A percentile compares a stretch with the other conserved stretches of the same genome.
Conservation (phyloP, 2,888 invertebrate genomes). For the Oasisia sp. region DNA sequence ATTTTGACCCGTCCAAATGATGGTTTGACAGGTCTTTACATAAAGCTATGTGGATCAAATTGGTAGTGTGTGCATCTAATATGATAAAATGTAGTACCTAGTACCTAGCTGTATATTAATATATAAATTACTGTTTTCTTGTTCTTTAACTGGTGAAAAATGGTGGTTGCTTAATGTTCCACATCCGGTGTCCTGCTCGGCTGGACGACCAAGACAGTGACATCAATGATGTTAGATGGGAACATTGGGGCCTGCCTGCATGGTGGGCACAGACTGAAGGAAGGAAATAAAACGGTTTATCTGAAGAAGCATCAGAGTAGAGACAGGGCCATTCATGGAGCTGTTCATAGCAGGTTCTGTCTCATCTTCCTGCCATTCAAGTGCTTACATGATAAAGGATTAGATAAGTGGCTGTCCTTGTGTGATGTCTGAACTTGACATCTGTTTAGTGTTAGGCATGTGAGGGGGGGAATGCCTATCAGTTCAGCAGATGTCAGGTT, state of each 20-base stretch:
- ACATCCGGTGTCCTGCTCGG: background rate
- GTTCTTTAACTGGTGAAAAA: background rate
- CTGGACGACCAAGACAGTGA: background rate
- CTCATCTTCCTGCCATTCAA: background rate
- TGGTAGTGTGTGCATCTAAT: too few relatives aligned
- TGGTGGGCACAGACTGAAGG: background rate
- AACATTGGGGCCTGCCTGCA: background rate
- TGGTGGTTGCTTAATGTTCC: background rate
- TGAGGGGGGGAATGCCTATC: background rate
- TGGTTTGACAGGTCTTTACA: too few relatives aligned
- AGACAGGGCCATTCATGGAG: background rate
- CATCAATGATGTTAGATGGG: background rate
- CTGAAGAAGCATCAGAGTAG: background rate
- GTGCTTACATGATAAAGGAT: slow-evolving; percentile 17
- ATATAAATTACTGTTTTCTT: too few relatives aligned
- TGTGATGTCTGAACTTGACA: slow-evolving; percentile 8
- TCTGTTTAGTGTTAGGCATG: background rate
- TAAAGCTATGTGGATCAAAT: too few relatives aligned
- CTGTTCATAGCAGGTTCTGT: background rate
- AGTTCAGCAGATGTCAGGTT: background rate
- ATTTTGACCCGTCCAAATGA: too few relatives aligned
- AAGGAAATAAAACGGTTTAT: background rate
- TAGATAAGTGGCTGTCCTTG: background rate
- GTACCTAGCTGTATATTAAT: too few relatives aligned
- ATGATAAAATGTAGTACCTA: too few relatives aligned